Evolutionary conservation across 2,888 invertebrate species (phyloP).

Genomic region (Diploptera punctata): DNA sequence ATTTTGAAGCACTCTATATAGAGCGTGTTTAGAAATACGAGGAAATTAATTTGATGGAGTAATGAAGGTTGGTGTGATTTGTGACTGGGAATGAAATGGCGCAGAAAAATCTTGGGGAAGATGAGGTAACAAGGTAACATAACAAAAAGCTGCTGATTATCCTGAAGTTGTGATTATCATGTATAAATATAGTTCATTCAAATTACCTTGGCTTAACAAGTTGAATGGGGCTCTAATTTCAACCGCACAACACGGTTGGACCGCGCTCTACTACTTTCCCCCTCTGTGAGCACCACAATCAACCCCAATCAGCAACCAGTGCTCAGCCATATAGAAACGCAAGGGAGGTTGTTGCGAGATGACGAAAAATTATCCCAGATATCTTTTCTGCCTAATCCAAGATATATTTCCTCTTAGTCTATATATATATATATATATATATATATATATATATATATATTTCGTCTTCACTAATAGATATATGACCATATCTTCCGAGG

Average conservation of each 20-base stretch:
- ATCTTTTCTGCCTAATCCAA: not conserved
- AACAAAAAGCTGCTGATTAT: not conserved
- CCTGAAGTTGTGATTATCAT: not conserved
- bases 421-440: too few relatives aligned
- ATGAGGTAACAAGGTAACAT: not conserved
- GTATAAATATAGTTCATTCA: slow-evolving; percentile 12
- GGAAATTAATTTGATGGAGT: too few relatives aligned
- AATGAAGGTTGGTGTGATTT: too few relatives aligned
- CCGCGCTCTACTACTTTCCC: not conserved
- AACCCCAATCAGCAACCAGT: slow-evolving; percentile 5
- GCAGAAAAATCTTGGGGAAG: too few relatives aligned
- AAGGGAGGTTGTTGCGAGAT: too few relatives aligned
- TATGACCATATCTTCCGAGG: too few relatives aligned
- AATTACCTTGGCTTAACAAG: slow-evolving; percentile 17
- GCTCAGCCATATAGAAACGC: not conserved
- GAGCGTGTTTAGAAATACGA: too few relatives aligned
- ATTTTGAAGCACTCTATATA: too few relatives aligned
- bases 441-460: too few relatives aligned
- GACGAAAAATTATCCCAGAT: not conserved
- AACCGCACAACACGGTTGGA: not conserved
- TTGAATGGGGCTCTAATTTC: slow-evolving; percentile 21
- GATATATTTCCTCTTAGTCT: too few relatives aligned
- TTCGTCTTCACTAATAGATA: too few relatives aligned
- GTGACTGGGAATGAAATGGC: too few relatives aligned
- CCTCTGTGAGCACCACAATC: not conserved